Conservation (phyloP, 2,797 vertebrate species). For the Melanotaenia trifasciata region DNA sequence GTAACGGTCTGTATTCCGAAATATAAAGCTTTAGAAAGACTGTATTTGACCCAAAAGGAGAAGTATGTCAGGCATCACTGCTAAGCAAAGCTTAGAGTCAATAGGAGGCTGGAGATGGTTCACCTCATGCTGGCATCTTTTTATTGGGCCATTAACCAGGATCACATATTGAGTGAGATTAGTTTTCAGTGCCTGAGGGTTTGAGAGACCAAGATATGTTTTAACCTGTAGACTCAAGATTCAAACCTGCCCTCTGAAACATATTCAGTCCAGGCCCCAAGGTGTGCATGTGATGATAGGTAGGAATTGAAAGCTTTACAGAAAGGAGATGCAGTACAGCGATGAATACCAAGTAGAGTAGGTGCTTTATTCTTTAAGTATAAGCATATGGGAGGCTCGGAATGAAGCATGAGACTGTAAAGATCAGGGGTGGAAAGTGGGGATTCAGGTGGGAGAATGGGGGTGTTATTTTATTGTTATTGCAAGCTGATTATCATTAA, state of each 20-base stretch:
- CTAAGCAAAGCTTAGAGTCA: constrained; percentile 59
- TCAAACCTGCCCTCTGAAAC: constrained; percentile 53
- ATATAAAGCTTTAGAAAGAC: constrained; percentile 31
- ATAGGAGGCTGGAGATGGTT: constrained; percentile 69
- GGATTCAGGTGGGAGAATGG: not conserved
- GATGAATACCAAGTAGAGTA: constrained; percentile 62
- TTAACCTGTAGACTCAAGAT: constrained; percentile 64
- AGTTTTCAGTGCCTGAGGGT: constrained; percentile 53
- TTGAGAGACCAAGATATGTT: constrained; percentile 47
- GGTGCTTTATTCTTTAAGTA: constrained; percentile 21
- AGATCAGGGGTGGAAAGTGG: constrained; percentile 29
- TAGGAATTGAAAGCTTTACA: constrained; percentile 57
- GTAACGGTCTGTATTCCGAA: constrained; percentile 21
- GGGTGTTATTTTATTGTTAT: constrained; percentile 47
- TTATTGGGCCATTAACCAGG: constrained; percentile 77
- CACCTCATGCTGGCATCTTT: constrained; percentile 71
- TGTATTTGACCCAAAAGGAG: constrained; percentile 55
- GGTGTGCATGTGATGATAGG: constrained; percentile 56
- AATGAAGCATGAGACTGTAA: constrained; percentile 41
- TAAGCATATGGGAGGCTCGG: constrained; percentile 23
- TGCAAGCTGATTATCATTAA: constrained; percentile 50
- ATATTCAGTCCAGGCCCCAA: constrained; percentile 54
- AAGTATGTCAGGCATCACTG: constrained; percentile 66
- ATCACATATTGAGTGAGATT: constrained; percentile 48
- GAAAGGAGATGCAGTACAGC: constrained; percentile 30